phyloP scores from a whole-genome alignment of 2,888 invertebrate species.

The Celastrina argiolus region DNA sequence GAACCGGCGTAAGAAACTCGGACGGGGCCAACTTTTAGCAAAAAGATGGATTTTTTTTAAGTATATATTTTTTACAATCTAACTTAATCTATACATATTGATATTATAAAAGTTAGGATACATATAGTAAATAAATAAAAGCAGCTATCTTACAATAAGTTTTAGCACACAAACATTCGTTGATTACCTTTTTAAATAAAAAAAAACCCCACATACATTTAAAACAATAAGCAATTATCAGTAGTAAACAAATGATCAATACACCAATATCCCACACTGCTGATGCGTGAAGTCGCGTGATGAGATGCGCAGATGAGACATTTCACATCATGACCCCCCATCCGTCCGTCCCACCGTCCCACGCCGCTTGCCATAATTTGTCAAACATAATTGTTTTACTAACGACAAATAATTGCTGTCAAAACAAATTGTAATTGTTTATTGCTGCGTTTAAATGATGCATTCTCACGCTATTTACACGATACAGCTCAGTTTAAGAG shows the following conservation, averaged over 20 bases:
- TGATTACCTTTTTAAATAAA: too few relatives aligned
- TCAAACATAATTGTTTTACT: conserved; percentile 63
- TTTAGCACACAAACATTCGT: too few relatives aligned
- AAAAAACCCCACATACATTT: neutral
- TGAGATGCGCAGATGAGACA: conserved; percentile 55
- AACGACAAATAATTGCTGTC: conserved; percentile 51
- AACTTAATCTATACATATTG: too few relatives aligned
- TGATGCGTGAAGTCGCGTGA: conserved; percentile 48
- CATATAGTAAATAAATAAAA: too few relatives aligned
- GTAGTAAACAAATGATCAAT: neutral
- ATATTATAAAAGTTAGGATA: too few relatives aligned
- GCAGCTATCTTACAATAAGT: too few relatives aligned
- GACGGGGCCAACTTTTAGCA: too few relatives aligned
- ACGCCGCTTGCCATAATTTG: conserved; percentile 58
- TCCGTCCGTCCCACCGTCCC: conserved; percentile 48
- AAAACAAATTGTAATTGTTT: conserved; percentile 39
- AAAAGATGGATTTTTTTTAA: too few relatives aligned
- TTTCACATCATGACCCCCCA: conserved; percentile 63
- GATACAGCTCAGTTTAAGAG: neutral
- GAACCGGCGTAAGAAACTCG: too few relatives aligned
- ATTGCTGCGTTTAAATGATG: neutral
- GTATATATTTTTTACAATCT: too few relatives aligned
- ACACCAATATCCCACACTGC: conserved; percentile 47
- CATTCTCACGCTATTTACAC: neutral
- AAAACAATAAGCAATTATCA: neutral